Conservation (phyloP, 1,140 invertebrate genomes). For the Rhopalosiphum maidis region DNA sequence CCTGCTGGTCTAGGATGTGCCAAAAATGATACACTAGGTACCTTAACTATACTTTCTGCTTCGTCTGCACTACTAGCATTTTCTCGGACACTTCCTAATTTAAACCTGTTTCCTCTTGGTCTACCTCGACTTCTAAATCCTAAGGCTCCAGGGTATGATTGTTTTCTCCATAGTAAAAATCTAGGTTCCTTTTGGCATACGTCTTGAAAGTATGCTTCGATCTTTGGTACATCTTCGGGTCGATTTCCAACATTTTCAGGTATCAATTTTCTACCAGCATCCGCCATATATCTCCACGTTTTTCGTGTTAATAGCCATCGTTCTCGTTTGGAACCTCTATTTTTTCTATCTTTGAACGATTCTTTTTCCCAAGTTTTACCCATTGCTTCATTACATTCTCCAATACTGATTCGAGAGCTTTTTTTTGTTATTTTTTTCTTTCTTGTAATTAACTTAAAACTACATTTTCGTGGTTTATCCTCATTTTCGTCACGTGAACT, state of each 20-base stretch:
- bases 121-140: conserved; percentile 67
- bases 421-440: conserved; percentile 52
- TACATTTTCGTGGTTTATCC: conserved; percentile 38
- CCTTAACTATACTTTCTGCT: conserved; percentile 63
- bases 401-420: conserved; percentile 40
- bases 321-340: conserved; percentile 62
- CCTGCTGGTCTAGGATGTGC: conserved; percentile 62
- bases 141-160: conserved; percentile 76
- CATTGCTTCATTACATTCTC: conserved; percentile 17
- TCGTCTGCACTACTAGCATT: conserved; percentile 70
- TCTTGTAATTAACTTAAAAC: conserved; percentile 34
- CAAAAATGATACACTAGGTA: conserved; percentile 46
- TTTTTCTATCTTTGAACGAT: conserved; percentile 57
- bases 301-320: conserved; percentile 86
- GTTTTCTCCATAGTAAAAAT: conserved; percentile 82
- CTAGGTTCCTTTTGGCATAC: conserved; percentile 78
- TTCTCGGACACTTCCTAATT: conserved; percentile 70
- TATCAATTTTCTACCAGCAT: conserved; percentile 82
- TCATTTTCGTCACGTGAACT: conserved; percentile 27
- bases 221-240: conserved; percentile 75
- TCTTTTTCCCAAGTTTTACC: conserved; percentile 58
- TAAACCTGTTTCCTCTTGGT: conserved; percentile 64
- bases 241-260: conserved; percentile 75
- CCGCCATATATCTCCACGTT: conserved; percentile 89
- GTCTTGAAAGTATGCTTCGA: conserved; percentile 84